These are phyloP conservation scores for Trichonephila clavata DNA, from an alignment of 1,140 invertebrate species.

Conservation along the genomic window DNA sequence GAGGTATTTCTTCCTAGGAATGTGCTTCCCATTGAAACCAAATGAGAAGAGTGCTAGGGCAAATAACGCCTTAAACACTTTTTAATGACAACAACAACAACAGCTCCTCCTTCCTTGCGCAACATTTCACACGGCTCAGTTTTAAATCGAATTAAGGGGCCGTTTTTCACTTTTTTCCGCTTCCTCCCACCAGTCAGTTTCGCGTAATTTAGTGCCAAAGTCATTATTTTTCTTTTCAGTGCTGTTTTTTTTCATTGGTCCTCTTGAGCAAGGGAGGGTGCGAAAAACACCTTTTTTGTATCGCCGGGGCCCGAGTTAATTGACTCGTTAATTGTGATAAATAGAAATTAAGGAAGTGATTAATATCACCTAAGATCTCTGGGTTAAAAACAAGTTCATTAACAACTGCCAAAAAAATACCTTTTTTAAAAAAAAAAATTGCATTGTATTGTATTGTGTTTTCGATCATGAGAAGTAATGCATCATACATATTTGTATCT, in stretches of 20 bases:
- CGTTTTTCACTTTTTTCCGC: not conserved
- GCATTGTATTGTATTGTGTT: too few relatives aligned
- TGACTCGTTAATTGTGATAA: constrained; percentile 26
- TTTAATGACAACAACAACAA: constrained; percentile 67
- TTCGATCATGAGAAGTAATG: too few relatives aligned
- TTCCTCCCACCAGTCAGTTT: not conserved
- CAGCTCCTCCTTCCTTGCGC: constrained; percentile 30
- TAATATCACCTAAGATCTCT: not conserved
- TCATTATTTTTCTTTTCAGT: constrained; percentile 22
- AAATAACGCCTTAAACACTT: constrained; percentile 58
- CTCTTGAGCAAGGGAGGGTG: not conserved
- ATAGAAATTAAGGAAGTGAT: constrained; percentile 17
- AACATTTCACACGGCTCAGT: constrained; percentile 50
- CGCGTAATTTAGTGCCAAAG: constrained; percentile 21
- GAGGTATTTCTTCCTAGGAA: too few relatives aligned
- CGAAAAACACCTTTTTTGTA: not conserved
- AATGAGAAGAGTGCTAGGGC: not conserved
- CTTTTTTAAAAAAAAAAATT: too few relatives aligned
- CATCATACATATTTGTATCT: too few relatives aligned
- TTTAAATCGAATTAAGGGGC: constrained; percentile 50
- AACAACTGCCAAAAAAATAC: too few relatives aligned
- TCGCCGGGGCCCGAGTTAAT: not conserved
- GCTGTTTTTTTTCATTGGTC: not conserved
- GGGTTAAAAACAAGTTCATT: too few relatives aligned
- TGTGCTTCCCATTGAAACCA: not conserved